phyloP scores from a whole-genome alignment of 2,888 invertebrate species.

The Campopleginae sp. region DNA sequence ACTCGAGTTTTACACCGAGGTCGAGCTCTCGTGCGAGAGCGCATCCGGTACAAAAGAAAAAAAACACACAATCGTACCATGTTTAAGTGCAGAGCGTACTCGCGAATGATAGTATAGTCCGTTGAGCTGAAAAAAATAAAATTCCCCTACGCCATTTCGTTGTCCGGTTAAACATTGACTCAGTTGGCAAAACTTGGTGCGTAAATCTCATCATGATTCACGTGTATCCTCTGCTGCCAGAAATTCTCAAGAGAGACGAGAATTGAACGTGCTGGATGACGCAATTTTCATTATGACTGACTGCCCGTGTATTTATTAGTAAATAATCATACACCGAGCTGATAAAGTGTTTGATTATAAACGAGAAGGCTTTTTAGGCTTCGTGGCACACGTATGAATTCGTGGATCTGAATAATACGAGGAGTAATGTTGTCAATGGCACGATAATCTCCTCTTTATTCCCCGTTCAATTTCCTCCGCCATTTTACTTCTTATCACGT shows the following conservation, averaged over 20 bases:
- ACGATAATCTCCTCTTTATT: neutral
- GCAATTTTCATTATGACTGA: neutral
- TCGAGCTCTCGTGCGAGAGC: conserved; percentile 25
- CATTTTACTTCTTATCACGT: conserved; percentile 26
- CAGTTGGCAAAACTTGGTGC: conserved; percentile 47
- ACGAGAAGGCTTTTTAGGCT: neutral
- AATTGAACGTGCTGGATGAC: neutral
- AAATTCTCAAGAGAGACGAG: conserved; percentile 17
- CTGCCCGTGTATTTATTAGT: neutral
- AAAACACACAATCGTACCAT: neutral
- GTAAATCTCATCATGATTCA: conserved; percentile 58
- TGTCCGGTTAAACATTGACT: conserved; percentile 58
- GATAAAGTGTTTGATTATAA: neutral
- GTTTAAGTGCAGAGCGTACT: neutral
- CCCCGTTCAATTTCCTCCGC: neutral
- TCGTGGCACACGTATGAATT: neutral
- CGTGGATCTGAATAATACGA: neutral
- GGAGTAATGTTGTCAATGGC: neutral
- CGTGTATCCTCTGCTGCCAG: conserved; percentile 38
- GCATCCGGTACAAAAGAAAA: neutral
- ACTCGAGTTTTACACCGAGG: conserved; percentile 25
- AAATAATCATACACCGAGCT: neutral
- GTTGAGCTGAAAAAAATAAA: conserved; percentile 17
- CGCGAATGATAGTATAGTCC: neutral
- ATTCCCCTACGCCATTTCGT: conserved; percentile 33